Evolutionary conservation across 2,797 vertebrate genomes (phyloP).

Genomic region (Hydrolagus colliei): DNA sequence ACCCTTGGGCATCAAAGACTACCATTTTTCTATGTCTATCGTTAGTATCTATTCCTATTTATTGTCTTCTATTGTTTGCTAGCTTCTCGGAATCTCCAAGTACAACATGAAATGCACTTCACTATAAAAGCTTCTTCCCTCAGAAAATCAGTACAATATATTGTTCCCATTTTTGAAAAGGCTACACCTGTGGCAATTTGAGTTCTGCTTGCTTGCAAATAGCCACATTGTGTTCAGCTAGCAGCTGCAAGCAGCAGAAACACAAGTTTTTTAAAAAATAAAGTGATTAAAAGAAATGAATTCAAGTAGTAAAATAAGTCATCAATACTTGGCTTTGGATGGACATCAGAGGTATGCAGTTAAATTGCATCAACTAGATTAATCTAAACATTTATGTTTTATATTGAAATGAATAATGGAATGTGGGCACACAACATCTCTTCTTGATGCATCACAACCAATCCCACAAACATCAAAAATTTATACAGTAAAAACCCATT

Average conservation of each 20-base stretch:
- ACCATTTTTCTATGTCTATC: neutral
- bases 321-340: no score
- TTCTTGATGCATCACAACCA: neutral
- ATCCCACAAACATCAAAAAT: neutral
- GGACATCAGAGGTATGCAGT: no score
- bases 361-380: neutral
- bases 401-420: neutral
- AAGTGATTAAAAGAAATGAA: no score
- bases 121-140: neutral
- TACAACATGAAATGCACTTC: neutral
- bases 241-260: neutral
- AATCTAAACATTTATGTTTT: neutral
- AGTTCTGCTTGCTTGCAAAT: constrained; percentile 4
- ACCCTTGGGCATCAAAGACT: neutral
- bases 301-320: no score
- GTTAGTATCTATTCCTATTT: neutral
- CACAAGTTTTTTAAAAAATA: neutral
- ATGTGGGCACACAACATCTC: neutral
- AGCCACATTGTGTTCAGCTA: neutral
- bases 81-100: neutral
- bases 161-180: neutral
- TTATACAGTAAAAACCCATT: no score
- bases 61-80: neutral
- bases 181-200: neutral
- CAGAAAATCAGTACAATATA: neutral